Base-by-base conservation (phyloP, 2,797 vertebrate species). In the Alauda arvensis region DNA sequence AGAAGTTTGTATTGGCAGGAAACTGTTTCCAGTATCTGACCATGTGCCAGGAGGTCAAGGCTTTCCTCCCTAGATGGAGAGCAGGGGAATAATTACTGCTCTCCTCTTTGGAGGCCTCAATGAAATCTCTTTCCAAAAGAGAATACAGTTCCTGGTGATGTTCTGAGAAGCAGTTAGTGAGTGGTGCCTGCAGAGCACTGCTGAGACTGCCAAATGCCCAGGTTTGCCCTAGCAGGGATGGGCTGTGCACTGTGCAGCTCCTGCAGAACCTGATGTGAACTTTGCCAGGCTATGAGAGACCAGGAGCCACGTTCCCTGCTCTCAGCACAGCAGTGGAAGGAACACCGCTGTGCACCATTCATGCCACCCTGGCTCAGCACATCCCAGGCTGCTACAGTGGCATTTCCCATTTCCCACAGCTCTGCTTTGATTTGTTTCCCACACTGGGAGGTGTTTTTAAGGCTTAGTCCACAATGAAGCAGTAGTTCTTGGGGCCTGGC, bases 1-100 rank as follows among this genome's bases (percentile, higher is more conserved):
- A 49, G 9, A 87, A 85, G 67, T 92, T 87, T 90, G 40, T 59
- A 75, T 89, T 90, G 92, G 79, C 92, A 91, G 83, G 37, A 53
- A 72, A 68, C 29, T 31, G 14, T 45, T 88, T 68, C 71, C 83
- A 83, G 76, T 52, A 37, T 78, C 77, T 77, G 78, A 55, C 70
- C 42, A 19, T 46, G 66, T 77, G 80, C 91, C 85, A 88, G 85
- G 78, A 83, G 82, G 86, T 83, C 92, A 87, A 77, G 57, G 83
- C 65, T 89, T 82, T 77, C 70, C 67, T 91, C 70, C 45, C 11
- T 67, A 87, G 70, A 77, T 25, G 62, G 59, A 92, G 43, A 88
- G 56, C 51, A 17, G 74, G 76, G 71, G 60, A 76, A 51, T 75
- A 76, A 81, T 77, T 66, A 28, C 68, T 26, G 42, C 39, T 80